Percentiles rank a stretch among this genome's conserved stretches.
These are phyloP conservation scores for Dorcus parallelipipedus DNA, from an alignment of 2,888 invertebrate species.

Conservation along the genomic window DNA sequence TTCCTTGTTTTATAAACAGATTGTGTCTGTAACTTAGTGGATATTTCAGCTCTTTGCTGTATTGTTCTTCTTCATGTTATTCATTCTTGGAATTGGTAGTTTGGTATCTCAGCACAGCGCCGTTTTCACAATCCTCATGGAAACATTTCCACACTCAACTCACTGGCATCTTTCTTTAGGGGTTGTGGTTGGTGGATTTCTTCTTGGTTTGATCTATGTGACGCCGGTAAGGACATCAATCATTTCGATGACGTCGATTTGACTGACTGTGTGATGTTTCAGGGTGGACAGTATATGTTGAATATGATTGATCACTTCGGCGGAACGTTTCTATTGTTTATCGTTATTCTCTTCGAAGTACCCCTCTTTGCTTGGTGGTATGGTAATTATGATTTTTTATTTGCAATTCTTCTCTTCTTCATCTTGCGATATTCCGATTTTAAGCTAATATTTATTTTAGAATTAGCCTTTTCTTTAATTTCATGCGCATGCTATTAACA, in stretches of 20 bases:
- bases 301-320: constrained; percentile 59
- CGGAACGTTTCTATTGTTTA: constrained; percentile 58
- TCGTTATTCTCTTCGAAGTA: constrained; percentile 57
- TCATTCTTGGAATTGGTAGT: constrained; percentile 74
- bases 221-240: constrained; percentile 61
- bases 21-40: neutral
- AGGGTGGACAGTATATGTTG: constrained; percentile 60
- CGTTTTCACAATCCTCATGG: constrained; percentile 65
- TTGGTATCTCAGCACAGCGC: constrained; percentile 68
- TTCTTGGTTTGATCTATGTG: constrained; percentile 66
- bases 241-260: neutral
- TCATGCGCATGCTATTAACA: neutral
- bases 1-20: neutral
- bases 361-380: constrained; percentile 57
- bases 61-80: constrained; percentile 81
- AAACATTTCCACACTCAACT: constrained; percentile 61
- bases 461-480: neutral
- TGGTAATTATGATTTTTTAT: constrained; percentile 42
- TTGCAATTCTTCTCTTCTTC: neutral
- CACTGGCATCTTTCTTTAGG: constrained; percentile 58
- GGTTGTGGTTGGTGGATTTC: constrained; percentile 53
- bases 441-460: neutral
- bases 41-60: constrained; percentile 65
- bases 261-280: neutral
- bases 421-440: neutral